Evolutionary conservation across 2,888 invertebrate species (phyloP).

Genomic region (Uloborus plumipes): DNA sequence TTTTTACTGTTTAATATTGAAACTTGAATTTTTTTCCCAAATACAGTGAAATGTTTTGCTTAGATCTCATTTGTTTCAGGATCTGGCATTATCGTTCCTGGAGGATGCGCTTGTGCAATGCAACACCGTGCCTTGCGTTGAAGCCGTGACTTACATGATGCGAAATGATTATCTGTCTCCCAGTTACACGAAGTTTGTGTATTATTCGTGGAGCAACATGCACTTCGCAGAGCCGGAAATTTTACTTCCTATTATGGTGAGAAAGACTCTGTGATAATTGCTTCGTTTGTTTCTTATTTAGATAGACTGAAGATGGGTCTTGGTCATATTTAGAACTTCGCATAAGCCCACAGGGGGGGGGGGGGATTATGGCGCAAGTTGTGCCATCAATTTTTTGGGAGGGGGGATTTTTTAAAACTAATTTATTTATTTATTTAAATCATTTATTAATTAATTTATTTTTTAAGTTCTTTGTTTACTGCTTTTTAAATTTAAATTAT

Average conservation of each 20-base stretch:
- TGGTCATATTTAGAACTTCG: no score
- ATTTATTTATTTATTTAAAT: no score
- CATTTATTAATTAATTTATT: no score
- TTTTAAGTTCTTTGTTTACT: no score
- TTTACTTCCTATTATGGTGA: conserved; percentile 35
- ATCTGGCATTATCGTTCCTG: conserved; percentile 27
- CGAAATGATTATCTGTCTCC: conserved; percentile 26
- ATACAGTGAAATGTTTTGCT: not conserved
- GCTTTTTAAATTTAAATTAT: no score
- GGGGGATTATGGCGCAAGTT: no score
- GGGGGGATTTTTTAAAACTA: no score
- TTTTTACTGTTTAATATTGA: no score
- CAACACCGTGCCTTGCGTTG: conserved; percentile 42
- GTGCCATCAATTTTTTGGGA: no score
- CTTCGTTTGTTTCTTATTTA: not conserved
- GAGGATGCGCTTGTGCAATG: conserved; percentile 57
- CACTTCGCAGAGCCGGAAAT: conserved; percentile 29
- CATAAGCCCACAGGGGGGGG: no score
- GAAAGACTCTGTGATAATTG: not conserved
- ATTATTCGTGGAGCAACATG: conserved; percentile 52
- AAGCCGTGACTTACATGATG: conserved; percentile 30
- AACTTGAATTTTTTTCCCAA: no score
- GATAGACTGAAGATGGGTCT: not conserved
- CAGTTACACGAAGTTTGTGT: conserved; percentile 32
- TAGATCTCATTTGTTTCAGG: conserved; percentile 19